Evolutionary conservation across 2,888 invertebrate genomes (phyloP).

Genomic region (Nephrotoma appendiculata): DNA sequence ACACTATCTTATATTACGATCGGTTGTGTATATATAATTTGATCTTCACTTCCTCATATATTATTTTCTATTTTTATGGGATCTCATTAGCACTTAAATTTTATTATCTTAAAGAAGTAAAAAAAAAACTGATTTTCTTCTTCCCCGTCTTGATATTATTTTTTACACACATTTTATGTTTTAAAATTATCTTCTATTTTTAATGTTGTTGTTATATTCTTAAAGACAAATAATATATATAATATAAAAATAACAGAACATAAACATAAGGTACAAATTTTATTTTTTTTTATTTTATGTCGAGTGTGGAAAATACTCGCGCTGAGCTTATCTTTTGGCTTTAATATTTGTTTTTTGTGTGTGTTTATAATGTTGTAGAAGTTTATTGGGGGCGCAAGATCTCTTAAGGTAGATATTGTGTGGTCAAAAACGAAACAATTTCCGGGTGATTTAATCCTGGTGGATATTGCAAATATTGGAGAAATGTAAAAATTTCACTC

Average conservation of each 20-base stretch:
- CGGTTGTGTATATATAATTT: constrained; percentile 3
- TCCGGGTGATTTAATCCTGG: not conserved
- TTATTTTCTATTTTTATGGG: constrained; percentile 3
- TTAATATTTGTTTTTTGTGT: not conserved
- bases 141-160: not conserved
- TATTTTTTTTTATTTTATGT: not conserved
- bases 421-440: not conserved
- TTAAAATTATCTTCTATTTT: not conserved
- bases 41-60: constrained; percentile 4
- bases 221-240: not conserved
- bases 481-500: not conserved
- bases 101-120: constrained; percentile 4
- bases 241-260: not conserved
- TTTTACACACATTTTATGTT: not conserved
- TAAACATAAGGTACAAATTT: not conserved
- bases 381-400: not conserved
- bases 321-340: not conserved
- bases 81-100: constrained; percentile 6
- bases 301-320: not conserved
- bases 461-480: not conserved
- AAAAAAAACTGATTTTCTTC: not conserved
- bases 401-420: not conserved
- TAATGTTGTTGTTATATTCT: constrained; percentile 1
- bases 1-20: not conserved
- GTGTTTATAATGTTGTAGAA: not conserved